Evolutionary conservation across 30 jellyfish, hydroid and myxozoan species (phyloP).

Genomic region (Phacellophora camtschatica): DNA sequence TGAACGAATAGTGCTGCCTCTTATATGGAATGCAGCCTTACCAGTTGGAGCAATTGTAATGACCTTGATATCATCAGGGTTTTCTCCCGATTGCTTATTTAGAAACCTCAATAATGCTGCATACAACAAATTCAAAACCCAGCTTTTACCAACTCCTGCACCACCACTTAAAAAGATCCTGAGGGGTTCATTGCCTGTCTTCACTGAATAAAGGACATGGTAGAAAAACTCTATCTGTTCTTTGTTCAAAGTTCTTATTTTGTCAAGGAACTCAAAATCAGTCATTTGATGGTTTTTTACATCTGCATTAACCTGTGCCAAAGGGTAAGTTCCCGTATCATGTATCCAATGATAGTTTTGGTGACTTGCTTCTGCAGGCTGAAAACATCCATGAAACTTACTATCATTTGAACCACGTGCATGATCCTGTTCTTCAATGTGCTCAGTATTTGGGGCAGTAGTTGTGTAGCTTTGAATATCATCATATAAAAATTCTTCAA

Average conservation of each 20-base stretch:
- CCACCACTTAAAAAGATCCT: conserved; percentile 27
- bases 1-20: conserved; percentile 30
- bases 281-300: too few relatives aligned
- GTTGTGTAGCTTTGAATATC: neutral
- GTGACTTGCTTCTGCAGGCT: neutral
- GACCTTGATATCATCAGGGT: neutral
- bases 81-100: neutral
- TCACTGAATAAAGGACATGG: neutral
- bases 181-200: neutral
- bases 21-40: conserved; percentile 15
- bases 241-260: too few relatives aligned
- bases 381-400: neutral
- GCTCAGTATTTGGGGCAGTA: conserved; percentile 37
- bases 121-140: neutral
- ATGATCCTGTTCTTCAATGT: neutral
- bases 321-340: conserved; percentile 7
- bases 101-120: neutral
- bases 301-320: too few relatives aligned
- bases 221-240: conserved; percentile 15
- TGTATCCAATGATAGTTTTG: neutral
- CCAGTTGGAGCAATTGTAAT: conserved; percentile 10
- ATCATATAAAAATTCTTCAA: neutral
- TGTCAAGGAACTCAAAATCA: too few relatives aligned
- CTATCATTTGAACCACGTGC: conserved; percentile 1
- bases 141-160: conserved; percentile 31